Evolutionary conservation across 2,888 invertebrate species (phyloP), one percentile per base, ranked within the genome.

Genomic region (Lasius platythorax): DNA sequence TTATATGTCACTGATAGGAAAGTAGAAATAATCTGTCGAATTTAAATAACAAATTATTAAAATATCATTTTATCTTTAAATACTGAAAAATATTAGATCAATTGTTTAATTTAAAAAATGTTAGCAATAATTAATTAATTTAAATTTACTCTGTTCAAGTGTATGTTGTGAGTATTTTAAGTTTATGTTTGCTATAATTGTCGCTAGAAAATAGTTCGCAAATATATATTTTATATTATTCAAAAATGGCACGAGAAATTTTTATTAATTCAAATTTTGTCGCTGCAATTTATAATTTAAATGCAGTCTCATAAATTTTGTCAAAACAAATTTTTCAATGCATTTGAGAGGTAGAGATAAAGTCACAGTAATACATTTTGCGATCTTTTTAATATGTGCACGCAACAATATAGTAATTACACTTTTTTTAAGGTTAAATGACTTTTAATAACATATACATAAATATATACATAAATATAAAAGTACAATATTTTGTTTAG

Each of bases 271-370:
- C 1, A 68, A 11, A 68, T 46, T 46, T 68, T 46, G 6, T 6
- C 1, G 23, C 2, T 6, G 46, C 23, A 72, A 40, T 72, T 56
- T 56, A 3, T 56, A 37, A 56, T 40, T 12, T 37, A 56, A 72
- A 37, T 56, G 15, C 3, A 12, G 3, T 4, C 1, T 68, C n/a
- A 23, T 56, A 37, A 56, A 18, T 53, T 56, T 37, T 46, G 2
- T 46, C 2, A 30, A 61, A 12, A 87, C 87, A 88, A 92, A 89
- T 91, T 92, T 89, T 92, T 91, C 89, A 92, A 87, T 91, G 91
- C 90, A 88, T 87, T 73, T 83, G 83, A 76, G 81, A 8, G 9
- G 8, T 40, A 9, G 9, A 40, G 8, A 40, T 23, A 46, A 53
- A 30, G 11, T 53, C 5, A 40, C 37, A 53, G 8, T n/a, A 67